These are phyloP conservation scores for Chaetogeoica ovagalla DNA, from an alignment of 2,888 invertebrate genomes.

Conservation along the genomic window DNA sequence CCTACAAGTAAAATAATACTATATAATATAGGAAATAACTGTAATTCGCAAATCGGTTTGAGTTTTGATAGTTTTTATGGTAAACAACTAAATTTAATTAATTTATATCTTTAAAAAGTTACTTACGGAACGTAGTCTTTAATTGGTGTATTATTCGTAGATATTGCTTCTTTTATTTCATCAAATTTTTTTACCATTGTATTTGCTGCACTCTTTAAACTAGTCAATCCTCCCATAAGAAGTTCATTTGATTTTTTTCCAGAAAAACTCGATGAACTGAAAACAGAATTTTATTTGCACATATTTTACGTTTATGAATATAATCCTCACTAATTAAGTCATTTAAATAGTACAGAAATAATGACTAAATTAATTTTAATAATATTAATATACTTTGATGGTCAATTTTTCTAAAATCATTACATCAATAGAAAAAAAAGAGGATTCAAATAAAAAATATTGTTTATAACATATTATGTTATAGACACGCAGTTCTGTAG, in stretches of 20 bases:
- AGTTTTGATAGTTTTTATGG: neutral
- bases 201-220: slow-evolving; percentile 82
- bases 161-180: slow-evolving; percentile 88
- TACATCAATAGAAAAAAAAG: neutral
- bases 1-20: neutral
- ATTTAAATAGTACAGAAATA: neutral
- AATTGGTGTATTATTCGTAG: slow-evolving; percentile 83
- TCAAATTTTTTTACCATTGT: slow-evolving; percentile 86
- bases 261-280: slow-evolving; percentile 78
- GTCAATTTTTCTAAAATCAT: neutral
- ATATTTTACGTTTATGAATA: neutral
- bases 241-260: slow-evolving; percentile 87
- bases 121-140: slow-evolving; percentile 62
- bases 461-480: neutral
- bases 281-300: slow-evolving; percentile 56
- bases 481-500: neutral
- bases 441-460: neutral
- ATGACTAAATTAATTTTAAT: neutral
- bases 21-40: neutral
- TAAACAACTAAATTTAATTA: slow-evolving; percentile 49
- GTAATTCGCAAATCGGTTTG: neutral
- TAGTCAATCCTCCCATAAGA: slow-evolving; percentile 82
- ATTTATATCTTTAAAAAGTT: slow-evolving; percentile 55
- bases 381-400: neutral
- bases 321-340: neutral